Evolutionary conservation across 2,797 vertebrate genomes (phyloP), one percentile per base, ranked within the genome.

Genomic region (Mustela erminea): DNA sequence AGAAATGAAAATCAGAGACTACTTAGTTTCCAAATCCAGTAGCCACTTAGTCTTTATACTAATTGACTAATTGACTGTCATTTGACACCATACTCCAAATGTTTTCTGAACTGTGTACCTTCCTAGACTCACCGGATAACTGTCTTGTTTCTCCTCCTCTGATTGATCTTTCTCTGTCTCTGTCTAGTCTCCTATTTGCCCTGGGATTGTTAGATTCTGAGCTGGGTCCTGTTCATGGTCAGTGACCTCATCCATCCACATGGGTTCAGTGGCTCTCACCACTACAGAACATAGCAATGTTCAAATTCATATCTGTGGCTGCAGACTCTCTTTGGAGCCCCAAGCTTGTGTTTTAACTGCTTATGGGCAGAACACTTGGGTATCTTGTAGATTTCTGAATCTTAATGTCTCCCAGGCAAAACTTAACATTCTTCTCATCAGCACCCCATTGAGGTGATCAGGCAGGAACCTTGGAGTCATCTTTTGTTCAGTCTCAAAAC

Each of bases 391-490:
- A 52, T 70, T 58, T 92, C 52, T 82, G 43, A 56, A 84, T 95
- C 96, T 93, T 91, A 41, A 78, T 18, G 62, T 89, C 35, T 94
- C 8, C 25, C n/a, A 38, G 75, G 32, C 12, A 81, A 74, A 90
- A 32, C 38, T 60, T n/a, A 25, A 25, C 0, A 41, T 72, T 56
- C 38, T 87, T 62, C 46, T 74, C 5, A 7, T 41, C 0, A 9
- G n/a, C 35, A 66, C 27, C 14, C 66, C 29, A 2, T 14, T 87
- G 23, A 87, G 35, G 70, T 82, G 46, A 90, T 85, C 35, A 46
- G 29, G 41, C 27, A 46, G 52, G 95, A 92, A 58, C 27, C 41
- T 54, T 27, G 41, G 72, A 46, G 41, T n/a, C n/a, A n/a, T 52
- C 21, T 62, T 72, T 80, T 94, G 10, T 91, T 60, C 70, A 78